Conservation (phyloP, 2,888 invertebrate genomes). For the Pyrgus malvae region DNA sequence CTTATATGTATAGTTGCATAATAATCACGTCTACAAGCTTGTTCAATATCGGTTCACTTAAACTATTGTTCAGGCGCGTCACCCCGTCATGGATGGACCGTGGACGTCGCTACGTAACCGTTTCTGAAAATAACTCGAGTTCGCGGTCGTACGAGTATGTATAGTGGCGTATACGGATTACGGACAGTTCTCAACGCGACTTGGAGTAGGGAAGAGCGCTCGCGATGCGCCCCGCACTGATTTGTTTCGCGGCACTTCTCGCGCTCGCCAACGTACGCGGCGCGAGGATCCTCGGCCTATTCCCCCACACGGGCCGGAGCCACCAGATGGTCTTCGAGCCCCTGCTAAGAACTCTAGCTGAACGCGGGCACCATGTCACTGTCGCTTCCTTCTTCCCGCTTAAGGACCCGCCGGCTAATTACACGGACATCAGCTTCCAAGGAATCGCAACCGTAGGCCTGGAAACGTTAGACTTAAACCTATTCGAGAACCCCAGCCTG, state of each 20-base stretch:
- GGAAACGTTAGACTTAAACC: slow-evolving; percentile 55
- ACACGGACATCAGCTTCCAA: slow-evolving; percentile 67
- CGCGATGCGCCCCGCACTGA: slow-evolving; percentile 52
- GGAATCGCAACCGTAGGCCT: slow-evolving; percentile 59
- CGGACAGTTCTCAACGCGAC: slow-evolving; percentile 37
- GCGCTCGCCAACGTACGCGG: slow-evolving; percentile 47
- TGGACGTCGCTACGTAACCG: slow-evolving; percentile 33
- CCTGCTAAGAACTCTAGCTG: slow-evolving; percentile 76
- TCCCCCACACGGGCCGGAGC: slow-evolving; percentile 83
- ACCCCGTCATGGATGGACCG: slow-evolving; percentile 2
- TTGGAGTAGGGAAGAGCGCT: slow-evolving; percentile 35
- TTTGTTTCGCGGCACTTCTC: slow-evolving; percentile 42
- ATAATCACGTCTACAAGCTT: not conserved
- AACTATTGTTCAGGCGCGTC: slow-evolving; percentile 25
- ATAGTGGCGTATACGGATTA: slow-evolving; percentile 18
- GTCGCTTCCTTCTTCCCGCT: slow-evolving; percentile 82
- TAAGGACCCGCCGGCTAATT: slow-evolving; percentile 67
- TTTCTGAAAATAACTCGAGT: slow-evolving; percentile 42
- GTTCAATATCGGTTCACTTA: slow-evolving; percentile 1
- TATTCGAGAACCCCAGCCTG: slow-evolving; percentile 48
- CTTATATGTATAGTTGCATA: no score
- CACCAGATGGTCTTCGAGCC: slow-evolving; percentile 84
- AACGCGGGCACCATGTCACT: slow-evolving; percentile 83
- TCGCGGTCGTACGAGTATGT: slow-evolving; percentile 21
- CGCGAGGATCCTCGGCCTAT: slow-evolving; percentile 80